Conservation (phyloP, 2,797 vertebrate species). For the Cossypha dichroa region DNA sequence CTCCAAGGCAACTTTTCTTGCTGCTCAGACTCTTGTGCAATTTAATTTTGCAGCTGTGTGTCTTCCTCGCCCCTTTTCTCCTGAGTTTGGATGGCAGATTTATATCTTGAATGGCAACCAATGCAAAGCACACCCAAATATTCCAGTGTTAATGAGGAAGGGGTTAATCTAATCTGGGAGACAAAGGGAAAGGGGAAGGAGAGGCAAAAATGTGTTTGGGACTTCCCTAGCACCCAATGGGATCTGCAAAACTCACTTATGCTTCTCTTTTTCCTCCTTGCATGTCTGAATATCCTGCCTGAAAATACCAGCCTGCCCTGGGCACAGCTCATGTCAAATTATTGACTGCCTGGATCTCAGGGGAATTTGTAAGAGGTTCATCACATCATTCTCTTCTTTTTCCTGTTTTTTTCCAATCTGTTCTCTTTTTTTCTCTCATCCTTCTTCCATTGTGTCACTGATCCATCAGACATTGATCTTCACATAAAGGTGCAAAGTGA, state of each 20-base stretch:
- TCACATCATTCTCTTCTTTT: not conserved
- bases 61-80: not conserved
- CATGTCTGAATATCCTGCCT: not conserved
- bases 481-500: not conserved
- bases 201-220: not conserved
- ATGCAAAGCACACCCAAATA: not conserved
- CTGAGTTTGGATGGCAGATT: not conserved
- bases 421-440: not conserved
- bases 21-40: not conserved
- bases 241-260: not conserved
- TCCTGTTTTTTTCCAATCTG: no score
- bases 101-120: not conserved
- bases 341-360: not conserved
- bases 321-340: not conserved
- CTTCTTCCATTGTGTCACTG: not conserved
- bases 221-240: accelerated
- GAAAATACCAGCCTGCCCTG: not conserved
- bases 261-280: not conserved
- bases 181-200: not conserved
- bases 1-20: constrained; percentile 16
- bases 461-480: not conserved
- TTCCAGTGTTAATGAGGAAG: not conserved
- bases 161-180: not conserved
- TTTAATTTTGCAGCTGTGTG: not conserved
- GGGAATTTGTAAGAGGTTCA: not conserved